A percentile compares a stretch with the other conserved stretches of the same genome.
These are phyloP conservation scores for Pollenia amentaria DNA, from an alignment of 2,888 invertebrate species.

Conservation along the genomic window DNA sequence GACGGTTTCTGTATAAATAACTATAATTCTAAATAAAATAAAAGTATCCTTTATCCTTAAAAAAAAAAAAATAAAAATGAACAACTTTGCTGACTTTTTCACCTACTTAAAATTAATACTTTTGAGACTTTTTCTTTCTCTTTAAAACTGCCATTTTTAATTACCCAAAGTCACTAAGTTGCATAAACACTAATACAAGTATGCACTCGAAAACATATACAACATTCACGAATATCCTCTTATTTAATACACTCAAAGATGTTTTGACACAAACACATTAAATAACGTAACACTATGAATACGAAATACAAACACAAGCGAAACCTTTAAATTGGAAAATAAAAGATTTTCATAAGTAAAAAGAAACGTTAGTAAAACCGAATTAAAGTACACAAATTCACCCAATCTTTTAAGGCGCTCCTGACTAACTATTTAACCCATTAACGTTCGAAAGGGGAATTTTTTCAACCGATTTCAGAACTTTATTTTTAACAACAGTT, in stretches of 20 bases:
- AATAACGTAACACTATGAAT: not conserved
- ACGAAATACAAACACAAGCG: not conserved
- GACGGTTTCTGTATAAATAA: too few relatives aligned
- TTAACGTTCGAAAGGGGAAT: too few relatives aligned
- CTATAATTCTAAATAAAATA: too few relatives aligned
- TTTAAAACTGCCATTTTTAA: conserved; percentile 28
- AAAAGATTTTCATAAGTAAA: not conserved
- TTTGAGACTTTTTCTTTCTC: not conserved
- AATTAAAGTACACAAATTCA: too few relatives aligned
- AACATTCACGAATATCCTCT: conserved; percentile 13
- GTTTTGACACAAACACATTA: conserved; percentile 2
- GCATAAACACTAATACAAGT: not conserved
- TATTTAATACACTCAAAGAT: conserved; percentile 36
- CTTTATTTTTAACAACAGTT: too few relatives aligned
- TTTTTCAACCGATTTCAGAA: too few relatives aligned
- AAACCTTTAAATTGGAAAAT: conserved; percentile 4
- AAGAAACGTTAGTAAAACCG: too few relatives aligned
- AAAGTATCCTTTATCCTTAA: not conserved
- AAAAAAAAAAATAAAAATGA: not conserved
- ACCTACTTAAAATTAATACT: conserved; percentile 25
- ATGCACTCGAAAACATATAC: conserved; percentile 7
- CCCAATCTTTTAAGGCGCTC: too few relatives aligned
- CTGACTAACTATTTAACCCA: too few relatives aligned
- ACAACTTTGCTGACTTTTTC: conserved; percentile 19
- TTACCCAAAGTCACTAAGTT: conserved; percentile 38